These are phyloP conservation scores for Melanargia galathea DNA, from an alignment of 2,888 invertebrate species.

Conservation along the genomic window DNA sequence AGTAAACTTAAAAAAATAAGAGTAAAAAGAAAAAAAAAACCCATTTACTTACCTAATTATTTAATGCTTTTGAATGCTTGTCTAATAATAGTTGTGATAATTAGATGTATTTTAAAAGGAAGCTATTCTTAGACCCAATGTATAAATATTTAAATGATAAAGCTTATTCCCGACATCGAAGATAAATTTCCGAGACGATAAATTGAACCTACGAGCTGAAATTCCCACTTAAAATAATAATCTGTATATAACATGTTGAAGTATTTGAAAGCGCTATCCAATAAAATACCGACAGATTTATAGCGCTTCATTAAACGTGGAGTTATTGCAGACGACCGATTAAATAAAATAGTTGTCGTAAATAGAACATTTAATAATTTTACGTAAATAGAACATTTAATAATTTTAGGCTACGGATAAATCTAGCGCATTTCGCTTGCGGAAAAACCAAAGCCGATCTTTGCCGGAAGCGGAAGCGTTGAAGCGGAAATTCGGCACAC, in stretches of 20 bases:
- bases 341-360: background rate
- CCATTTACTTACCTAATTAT: no score
- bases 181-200: background rate
- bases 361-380: no score
- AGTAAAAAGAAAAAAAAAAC: no score
- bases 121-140: background rate
- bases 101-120: background rate
- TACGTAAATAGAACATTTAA: no score
- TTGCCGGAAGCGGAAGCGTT: no score
- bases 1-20: no score
- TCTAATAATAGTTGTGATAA: background rate
- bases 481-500: no score
- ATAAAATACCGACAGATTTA: constrained; percentile 7
- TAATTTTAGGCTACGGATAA: no score
- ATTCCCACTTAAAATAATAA: constrained; percentile 8
- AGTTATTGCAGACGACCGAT: background rate
- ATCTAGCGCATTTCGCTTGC: no score
- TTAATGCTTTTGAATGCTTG: background rate
- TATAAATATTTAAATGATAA: constrained; percentile 2
- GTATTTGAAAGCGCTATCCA: constrained; percentile 2
- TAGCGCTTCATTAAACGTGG: background rate
- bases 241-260: constrained; percentile 4
- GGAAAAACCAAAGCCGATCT: no score
- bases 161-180: background rate
- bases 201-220: background rate